Conservation (phyloP, 2,113 vertebrate species). For the Apeltes quadracus region DNA sequence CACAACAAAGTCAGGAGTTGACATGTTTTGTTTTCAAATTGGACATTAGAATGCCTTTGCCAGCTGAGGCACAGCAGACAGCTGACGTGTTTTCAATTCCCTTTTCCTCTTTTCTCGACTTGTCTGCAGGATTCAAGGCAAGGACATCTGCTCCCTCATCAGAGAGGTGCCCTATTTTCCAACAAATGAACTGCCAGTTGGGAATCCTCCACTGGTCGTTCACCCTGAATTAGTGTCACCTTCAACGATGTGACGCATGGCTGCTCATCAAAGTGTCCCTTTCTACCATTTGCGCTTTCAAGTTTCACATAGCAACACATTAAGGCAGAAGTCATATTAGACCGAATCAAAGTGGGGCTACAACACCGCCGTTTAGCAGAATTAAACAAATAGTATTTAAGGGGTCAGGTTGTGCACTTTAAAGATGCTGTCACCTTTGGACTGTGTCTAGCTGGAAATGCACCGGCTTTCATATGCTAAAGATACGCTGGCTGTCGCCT, state of each 20-base stretch:
- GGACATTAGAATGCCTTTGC: slow-evolving; percentile 29
- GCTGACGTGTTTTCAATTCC: background rate
- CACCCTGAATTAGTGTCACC: slow-evolving; percentile 44
- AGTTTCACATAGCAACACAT: background rate
- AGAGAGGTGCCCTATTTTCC: slow-evolving; percentile 68
- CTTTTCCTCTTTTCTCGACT: slow-evolving; percentile 16
- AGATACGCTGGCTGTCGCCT: background rate
- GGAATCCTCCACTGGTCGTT: slow-evolving; percentile 59
- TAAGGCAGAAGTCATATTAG: slow-evolving; percentile 1
- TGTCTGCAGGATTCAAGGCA: slow-evolving; percentile 48
- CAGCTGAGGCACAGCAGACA: slow-evolving; percentile 19
- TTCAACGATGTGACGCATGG: slow-evolving; percentile 34
- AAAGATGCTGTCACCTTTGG: background rate
- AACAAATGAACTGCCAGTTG: slow-evolving; percentile 58
- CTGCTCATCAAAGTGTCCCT: background rate
- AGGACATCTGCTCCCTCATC: slow-evolving; percentile 72
- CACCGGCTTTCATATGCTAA: background rate
- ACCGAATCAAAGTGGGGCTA: slow-evolving; percentile 2
- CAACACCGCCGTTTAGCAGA: background rate
- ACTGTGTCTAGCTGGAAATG: background rate
- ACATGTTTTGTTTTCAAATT: slow-evolving; percentile 9
- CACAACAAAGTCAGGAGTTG: slow-evolving; percentile 4
- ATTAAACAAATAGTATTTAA: background rate
- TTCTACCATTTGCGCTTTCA: slow-evolving; percentile 7
- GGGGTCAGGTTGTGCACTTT: background rate